Percentiles rank a stretch among this genome's conserved stretches.
These are phyloP conservation scores for Melolontha melolontha DNA, from an alignment of 2,888 invertebrate species.

Conservation along the genomic window DNA sequence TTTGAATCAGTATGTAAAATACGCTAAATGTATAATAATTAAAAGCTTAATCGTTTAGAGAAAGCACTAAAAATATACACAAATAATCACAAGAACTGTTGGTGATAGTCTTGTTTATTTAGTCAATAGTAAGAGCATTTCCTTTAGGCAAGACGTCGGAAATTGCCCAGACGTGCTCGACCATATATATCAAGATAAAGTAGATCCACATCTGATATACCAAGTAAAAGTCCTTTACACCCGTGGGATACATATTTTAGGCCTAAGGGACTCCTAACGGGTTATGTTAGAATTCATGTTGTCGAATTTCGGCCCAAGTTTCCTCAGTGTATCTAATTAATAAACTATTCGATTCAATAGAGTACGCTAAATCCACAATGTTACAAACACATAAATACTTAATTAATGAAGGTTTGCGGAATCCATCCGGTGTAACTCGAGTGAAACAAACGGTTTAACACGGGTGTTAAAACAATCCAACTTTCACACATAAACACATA, in stretches of 20 bases:
- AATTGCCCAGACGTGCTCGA: too few relatives aligned
- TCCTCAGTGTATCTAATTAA: constrained; percentile 3
- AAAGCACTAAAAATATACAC: too few relatives aligned
- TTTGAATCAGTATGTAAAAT: too few relatives aligned
- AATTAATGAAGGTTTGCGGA: constrained; percentile 7
- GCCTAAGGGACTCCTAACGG: constrained; percentile 1
- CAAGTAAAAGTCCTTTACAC: neutral
- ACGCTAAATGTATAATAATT: too few relatives aligned
- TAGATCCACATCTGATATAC: neutral
- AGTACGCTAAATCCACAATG: constrained; percentile 6
- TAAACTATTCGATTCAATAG: constrained; percentile 5
- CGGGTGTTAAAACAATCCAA: too few relatives aligned
- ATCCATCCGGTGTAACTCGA: neutral
- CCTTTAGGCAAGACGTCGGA: too few relatives aligned
- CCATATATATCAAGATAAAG: neutral
- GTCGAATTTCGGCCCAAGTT: neutral
- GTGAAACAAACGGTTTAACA: neutral
- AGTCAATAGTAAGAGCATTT: too few relatives aligned
- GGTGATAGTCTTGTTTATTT: too few relatives aligned
- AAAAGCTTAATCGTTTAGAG: too few relatives aligned
- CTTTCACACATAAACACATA: too few relatives aligned
- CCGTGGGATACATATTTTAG: constrained; percentile 6
- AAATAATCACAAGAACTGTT: too few relatives aligned
- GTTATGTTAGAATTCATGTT: constrained; percentile 6
- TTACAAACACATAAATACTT: constrained; percentile 5